Percentiles rank a stretch among this genome's conserved stretches.
Evolutionary conservation across 2,888 invertebrate genomes (phyloP).

Genomic region (Helicoverpa assulta): DNA sequence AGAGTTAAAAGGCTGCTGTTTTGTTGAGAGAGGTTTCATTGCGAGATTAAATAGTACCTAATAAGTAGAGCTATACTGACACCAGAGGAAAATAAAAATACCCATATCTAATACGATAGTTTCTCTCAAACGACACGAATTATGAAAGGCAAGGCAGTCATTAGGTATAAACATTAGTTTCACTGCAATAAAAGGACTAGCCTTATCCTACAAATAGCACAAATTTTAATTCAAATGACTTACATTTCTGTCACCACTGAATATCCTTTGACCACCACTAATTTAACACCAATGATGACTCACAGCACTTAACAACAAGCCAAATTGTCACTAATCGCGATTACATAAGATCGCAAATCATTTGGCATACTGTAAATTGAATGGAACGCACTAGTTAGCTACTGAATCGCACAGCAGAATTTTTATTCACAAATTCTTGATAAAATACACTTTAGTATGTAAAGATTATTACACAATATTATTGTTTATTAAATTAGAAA

Average conservation of each 20-base stretch:
- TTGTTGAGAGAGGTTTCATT: no score
- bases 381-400: conserved; percentile 32
- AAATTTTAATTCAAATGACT: conserved; percentile 38
- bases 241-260: conserved; percentile 31
- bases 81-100: no score
- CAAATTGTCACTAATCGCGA: conserved; percentile 38
- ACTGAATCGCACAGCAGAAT: conserved; percentile 30
- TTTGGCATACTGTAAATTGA: conserved; percentile 30
- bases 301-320: conserved; percentile 26
- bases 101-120: no score
- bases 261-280: conserved; percentile 42
- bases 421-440: conserved; percentile 2
- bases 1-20: no score
- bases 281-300: conserved; percentile 46
- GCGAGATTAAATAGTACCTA: no score
- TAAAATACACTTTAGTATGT: conserved; percentile 4
- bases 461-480: neutral
- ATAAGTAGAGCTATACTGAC: no score
- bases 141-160: no score
- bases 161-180: no score
- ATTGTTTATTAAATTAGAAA: neutral
- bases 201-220: neutral
- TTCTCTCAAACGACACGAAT: no score
- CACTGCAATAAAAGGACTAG: no score
- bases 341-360: conserved; percentile 20